Evolutionary conservation across 2,888 invertebrate genomes (phyloP), one percentile per base, ranked within the genome.

Genomic region (Drosophila macrospina): DNA sequence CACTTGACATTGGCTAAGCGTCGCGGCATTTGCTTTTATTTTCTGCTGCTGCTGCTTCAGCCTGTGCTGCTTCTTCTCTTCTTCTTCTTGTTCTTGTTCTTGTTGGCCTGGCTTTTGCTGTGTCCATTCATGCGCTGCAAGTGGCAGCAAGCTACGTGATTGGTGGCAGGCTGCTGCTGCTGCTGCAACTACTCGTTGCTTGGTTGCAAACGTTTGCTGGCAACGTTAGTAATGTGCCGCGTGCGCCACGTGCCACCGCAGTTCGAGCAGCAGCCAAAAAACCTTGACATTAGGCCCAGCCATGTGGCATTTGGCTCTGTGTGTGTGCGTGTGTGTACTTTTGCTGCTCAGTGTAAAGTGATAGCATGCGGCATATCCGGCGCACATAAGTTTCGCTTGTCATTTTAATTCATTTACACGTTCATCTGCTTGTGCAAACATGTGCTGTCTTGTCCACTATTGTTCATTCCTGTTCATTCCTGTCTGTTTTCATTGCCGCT

Each of bases 241-340:
- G 39, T 42, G 60, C 44, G 77, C 81, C 86, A 71, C 72, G 70
- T 76, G 71, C 86, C 67, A 69, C 48, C 66, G 69, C 75, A 72
- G 56, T 82, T 83, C 74, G 79, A 85, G 62, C 70, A 79, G 68
- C 72, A 73, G 75, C 81, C 81, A 81, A 79, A 74, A 80, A 88
- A 82, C 87, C 87, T 88, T 88, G 87, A 88, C 87, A 88, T 88
- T 88, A 84, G 72, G 52, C 72, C n/a, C 44, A 34, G n/a, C 54
- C 26, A 37, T 39, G 41, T 36, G 20, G 28, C 5, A 1, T 28
- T 1, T 28, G 44, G 37, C 8, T 24, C 0, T 11, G 34, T n/a
- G 48, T 34, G 8, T 47, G 20, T 34, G 36, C 48, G 55, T 48
- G 37, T 26, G 36, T 41, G 13, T 13, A 30, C 34, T 47, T 26